Evolutionary conservation across 2,797 vertebrate species (phyloP).

Genomic region (Melanotaenia nigrans): DNA sequence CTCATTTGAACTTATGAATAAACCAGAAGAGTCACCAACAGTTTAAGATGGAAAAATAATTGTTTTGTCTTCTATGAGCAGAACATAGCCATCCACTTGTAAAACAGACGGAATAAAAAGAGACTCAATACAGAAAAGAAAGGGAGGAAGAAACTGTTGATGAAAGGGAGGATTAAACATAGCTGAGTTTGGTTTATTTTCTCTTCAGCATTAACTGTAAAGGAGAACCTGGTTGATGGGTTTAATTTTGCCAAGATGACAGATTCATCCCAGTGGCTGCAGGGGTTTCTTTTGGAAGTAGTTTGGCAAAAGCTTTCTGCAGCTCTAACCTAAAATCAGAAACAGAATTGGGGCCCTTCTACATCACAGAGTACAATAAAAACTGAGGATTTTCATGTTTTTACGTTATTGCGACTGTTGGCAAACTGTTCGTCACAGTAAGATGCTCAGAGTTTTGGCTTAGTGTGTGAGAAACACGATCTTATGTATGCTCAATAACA

Average conservation of each 20-base stretch:
- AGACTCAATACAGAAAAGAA: too few species aligned
- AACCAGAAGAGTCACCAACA: not conserved
- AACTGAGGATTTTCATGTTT: slow-evolving; percentile 41
- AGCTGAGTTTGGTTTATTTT: slow-evolving; percentile 30
- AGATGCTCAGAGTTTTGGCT: slow-evolving; percentile 41
- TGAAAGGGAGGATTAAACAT: slow-evolving; percentile 24
- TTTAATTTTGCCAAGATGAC: slow-evolving; percentile 60
- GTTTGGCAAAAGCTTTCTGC: slow-evolving; percentile 59
- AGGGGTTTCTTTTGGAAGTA: slow-evolving; percentile 51
- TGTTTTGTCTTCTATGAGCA: not conserved
- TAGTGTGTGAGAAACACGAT: slow-evolving; percentile 38
- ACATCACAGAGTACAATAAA: slow-evolving; percentile 52
- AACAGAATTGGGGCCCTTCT: slow-evolving; percentile 43
- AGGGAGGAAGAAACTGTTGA: slow-evolving; percentile 20
- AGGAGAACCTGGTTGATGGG: slow-evolving; percentile 58
- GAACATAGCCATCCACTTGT: not conserved
- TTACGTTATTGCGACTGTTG: slow-evolving; percentile 33
- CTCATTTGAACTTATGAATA: not conserved
- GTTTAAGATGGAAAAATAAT: not conserved
- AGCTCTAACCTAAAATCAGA: slow-evolving; percentile 63
- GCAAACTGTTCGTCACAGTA: slow-evolving; percentile 29
- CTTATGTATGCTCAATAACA: slow-evolving; percentile 18
- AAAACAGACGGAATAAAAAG: not conserved
- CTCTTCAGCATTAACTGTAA: slow-evolving; percentile 26
- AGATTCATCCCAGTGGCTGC: slow-evolving; percentile 43